Evolutionary conservation across 2,113 vertebrate genomes (phyloP).

Genomic region (Raja brachyura): DNA sequence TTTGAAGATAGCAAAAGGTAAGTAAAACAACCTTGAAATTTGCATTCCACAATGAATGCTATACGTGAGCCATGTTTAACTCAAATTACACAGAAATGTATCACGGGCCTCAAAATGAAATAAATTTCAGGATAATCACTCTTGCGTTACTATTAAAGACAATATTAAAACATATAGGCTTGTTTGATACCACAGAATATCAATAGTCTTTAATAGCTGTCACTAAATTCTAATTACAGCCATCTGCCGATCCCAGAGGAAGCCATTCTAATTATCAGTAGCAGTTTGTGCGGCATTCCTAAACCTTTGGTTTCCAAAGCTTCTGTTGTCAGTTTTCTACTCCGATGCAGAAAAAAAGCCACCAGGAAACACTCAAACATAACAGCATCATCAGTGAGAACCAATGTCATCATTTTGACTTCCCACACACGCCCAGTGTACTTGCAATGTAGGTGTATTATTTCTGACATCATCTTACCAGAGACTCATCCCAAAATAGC

Average conservation of each 20-base stretch:
- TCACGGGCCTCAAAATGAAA: not conserved
- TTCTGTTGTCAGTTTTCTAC: conserved; percentile 18
- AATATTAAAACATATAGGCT: conserved; percentile 22
- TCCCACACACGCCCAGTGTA: not conserved
- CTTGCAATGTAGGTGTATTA: not conserved
- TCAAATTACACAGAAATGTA: not conserved
- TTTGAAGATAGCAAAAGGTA: not conserved
- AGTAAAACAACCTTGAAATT: not conserved
- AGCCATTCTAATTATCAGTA: conserved; percentile 31
- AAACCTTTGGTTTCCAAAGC: conserved; percentile 9
- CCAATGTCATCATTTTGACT: not conserved
- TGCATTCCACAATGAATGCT: not conserved
- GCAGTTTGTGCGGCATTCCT: not conserved
- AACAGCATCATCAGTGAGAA: not conserved
- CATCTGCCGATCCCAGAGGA: conserved; percentile 35
- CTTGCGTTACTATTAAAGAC: not conserved
- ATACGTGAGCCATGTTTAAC: not conserved
- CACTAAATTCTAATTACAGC: conserved; percentile 38
- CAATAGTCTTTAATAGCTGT: conserved; percentile 38
- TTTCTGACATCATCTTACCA: not conserved
- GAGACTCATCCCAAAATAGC: not conserved
- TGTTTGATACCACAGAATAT: conserved; percentile 29
- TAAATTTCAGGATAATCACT: not conserved
- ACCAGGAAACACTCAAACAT: not conserved
- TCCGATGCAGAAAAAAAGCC: not conserved